Conservation (phyloP, 2,113 vertebrate genomes). For the Montifringilla adamsi region DNA sequence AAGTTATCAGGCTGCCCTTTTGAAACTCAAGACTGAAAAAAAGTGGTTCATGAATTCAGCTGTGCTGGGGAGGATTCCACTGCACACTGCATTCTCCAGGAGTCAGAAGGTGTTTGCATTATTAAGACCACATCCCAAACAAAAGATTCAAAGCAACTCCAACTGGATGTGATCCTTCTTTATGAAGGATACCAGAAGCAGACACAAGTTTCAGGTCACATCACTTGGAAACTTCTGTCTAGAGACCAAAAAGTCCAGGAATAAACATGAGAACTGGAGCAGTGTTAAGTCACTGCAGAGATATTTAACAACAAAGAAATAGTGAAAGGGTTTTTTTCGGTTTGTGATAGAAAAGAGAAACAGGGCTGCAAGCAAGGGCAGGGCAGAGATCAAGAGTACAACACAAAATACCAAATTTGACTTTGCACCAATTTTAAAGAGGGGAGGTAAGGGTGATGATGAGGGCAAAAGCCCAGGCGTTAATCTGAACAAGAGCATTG, state of each 20-base stretch:
- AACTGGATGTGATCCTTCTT: not conserved
- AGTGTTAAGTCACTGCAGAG: not conserved
- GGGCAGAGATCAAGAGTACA: not conserved
- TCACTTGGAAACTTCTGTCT: not conserved
- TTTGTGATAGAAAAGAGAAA: not conserved
- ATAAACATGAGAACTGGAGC: not conserved
- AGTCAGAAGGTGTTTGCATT: not conserved
- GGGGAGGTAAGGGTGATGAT: not conserved
- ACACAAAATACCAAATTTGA: not conserved
- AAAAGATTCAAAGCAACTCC: not conserved
- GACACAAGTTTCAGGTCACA: not conserved
- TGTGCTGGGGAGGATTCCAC: not conserved
- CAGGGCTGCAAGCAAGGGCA: not conserved
- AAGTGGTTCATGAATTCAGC: not conserved
- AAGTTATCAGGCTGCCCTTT: not conserved
- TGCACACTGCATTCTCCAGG: not conserved
- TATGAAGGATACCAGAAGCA: not conserved
- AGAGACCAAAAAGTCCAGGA: not conserved
- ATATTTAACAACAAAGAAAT: not conserved
- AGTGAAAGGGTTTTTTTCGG: not conserved
- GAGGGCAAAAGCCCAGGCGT: not conserved
- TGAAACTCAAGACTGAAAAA: not conserved
- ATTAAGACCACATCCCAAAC: not conserved
- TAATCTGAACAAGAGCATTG: not conserved
- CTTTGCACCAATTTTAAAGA: not conserved